Percentiles rank a stretch among this genome's conserved stretches.
These are phyloP conservation scores for Poeciliopsis occidentalis DNA, from an alignment of 2,113 vertebrate genomes.

Conservation along the genomic window DNA sequence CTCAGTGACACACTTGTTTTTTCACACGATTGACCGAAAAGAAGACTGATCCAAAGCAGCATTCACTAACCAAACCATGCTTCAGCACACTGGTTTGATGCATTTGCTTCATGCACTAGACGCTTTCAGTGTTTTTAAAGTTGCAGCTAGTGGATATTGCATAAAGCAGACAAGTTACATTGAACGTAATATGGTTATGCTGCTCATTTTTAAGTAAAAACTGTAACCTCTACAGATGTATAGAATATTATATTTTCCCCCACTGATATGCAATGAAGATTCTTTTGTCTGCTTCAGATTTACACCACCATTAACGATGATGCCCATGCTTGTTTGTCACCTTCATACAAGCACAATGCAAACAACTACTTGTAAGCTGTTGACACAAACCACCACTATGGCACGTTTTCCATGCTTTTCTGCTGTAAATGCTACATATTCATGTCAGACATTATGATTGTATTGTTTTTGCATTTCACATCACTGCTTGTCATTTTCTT, in stretches of 20 bases:
- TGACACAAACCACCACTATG: background rate
- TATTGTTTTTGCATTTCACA: background rate
- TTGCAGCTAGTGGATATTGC: background rate
- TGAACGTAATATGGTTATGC: background rate
- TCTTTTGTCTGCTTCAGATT: background rate
- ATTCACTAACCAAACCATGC: too few species aligned
- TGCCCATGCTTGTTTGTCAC: background rate
- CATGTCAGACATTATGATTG: background rate
- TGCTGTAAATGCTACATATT: background rate
- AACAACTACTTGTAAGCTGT: background rate
- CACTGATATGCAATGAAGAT: background rate
- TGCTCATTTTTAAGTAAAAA: background rate
- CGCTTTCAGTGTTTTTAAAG: background rate
- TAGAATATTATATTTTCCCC: background rate
- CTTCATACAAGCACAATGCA: background rate
- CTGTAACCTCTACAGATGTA: too few species aligned
- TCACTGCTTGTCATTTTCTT: slow-evolving; percentile 37
- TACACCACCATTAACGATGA: background rate
- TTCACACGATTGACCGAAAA: too few species aligned
- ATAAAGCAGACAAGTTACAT: background rate
- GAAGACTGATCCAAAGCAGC: too few species aligned
- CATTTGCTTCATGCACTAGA: too few species aligned
- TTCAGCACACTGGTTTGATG: too few species aligned
- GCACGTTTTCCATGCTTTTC: background rate
- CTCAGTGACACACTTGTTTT: too few species aligned